Conservation (phyloP, 2,797 vertebrate genomes). For the Masticophis lateralis region DNA sequence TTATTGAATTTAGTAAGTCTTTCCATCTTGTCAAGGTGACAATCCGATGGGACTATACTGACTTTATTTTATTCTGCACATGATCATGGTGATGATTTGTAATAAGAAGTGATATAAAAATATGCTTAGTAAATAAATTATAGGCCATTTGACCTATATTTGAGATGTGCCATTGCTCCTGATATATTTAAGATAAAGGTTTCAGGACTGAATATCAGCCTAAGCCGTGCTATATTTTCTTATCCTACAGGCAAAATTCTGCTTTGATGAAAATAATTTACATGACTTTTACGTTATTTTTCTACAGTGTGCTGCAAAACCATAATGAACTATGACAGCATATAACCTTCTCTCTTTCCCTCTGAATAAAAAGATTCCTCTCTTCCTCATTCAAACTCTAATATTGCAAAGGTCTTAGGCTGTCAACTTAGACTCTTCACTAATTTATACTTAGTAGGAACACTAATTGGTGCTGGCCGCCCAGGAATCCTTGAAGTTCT, state of each 20-base stretch:
- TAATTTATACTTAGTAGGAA: constrained; percentile 41
- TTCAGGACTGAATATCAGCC: neutral
- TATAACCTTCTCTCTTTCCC: neutral
- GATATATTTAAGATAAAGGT: neutral
- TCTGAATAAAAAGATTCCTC: constrained; percentile 39
- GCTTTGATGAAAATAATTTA: neutral
- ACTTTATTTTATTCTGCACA: neutral
- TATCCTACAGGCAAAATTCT: neutral
- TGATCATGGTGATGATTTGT: neutral
- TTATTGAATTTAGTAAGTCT: neutral
- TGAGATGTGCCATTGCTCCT: neutral
- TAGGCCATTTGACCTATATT: neutral
- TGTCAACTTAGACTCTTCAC: constrained; percentile 17
- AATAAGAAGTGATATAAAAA: neutral
- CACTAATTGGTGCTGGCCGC: constrained; percentile 46
- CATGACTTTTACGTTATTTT: constrained; percentile 5
- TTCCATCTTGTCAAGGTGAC: neutral
- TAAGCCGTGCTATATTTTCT: neutral
- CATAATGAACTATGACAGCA: constrained; percentile 21
- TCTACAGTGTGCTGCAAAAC: neutral
- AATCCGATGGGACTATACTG: neutral
- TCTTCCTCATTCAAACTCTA: constrained; percentile 19
- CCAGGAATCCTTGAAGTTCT: constrained; percentile 16
- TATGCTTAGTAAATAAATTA: neutral
- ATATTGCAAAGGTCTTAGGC: constrained; percentile 38